Percentiles rank a stretch among this genome's conserved stretches.
phyloP scores from a whole-genome alignment of 2,113 vertebrate genomes.

The Anthoscopus minutus region DNA sequence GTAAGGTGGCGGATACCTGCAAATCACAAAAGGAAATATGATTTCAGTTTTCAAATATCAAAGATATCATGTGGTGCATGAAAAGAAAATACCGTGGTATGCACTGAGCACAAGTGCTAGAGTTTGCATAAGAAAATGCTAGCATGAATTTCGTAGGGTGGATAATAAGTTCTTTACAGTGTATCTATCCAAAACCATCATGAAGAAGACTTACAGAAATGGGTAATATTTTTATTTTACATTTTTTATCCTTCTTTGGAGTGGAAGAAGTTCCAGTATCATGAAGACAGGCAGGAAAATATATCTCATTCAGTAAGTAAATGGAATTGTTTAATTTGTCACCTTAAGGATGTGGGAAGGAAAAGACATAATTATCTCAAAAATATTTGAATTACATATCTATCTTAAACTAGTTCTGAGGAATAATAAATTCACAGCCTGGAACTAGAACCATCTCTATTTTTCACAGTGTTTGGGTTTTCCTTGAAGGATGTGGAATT shows the following conservation, averaged over 20 bases:
- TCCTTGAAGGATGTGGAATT: slow-evolving; percentile 2
- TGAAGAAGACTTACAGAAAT: not conserved
- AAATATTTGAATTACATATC: not conserved
- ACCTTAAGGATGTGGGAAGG: not conserved
- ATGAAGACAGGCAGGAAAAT: not conserved
- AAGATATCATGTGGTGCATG: not conserved
- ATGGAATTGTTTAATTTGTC: not conserved
- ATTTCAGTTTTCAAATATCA: not conserved
- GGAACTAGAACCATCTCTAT: not conserved
- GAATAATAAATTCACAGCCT: not conserved
- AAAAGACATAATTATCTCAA: not conserved
- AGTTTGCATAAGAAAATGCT: not conserved
- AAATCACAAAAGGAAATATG: not conserved
- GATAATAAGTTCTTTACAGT: not conserved
- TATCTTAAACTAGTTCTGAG: not conserved
- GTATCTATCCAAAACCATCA: not conserved
- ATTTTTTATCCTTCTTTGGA: slow-evolving; percentile 33
- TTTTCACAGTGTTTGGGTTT: slow-evolving; percentile 24
- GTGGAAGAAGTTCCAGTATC: not conserved
- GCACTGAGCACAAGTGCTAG: not conserved
- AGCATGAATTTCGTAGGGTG: not conserved
- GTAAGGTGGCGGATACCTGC: not conserved
- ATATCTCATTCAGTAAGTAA: not conserved
- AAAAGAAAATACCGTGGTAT: not conserved
- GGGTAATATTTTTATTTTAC: not conserved